phyloP scores from a whole-genome alignment of 2,113 vertebrate genomes.

The Phocoena sinus region DNA sequence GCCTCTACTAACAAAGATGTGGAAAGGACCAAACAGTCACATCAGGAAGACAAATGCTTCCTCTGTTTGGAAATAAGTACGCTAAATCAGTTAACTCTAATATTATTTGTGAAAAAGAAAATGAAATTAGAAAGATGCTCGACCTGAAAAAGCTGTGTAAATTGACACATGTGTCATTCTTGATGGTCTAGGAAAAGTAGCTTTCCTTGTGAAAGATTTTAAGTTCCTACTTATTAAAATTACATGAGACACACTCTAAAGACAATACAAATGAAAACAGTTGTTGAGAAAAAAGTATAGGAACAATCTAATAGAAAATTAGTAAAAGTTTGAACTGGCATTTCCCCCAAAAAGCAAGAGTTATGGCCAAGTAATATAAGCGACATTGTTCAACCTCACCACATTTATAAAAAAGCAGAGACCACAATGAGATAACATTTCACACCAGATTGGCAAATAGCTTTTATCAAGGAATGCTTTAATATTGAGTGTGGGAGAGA shows the following conservation, averaged over 20 bases:
- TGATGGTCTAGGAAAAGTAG: not conserved
- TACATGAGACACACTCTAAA: not conserved
- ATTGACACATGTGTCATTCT: not conserved
- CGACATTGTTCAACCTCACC: not conserved
- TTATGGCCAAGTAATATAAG: not conserved
- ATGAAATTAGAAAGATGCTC: not conserved
- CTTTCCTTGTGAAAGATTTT: not conserved
- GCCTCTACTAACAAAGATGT: not conserved
- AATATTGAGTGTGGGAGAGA: not conserved
- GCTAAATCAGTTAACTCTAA: not conserved
- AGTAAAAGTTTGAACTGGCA: not conserved
- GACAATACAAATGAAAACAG: not conserved
- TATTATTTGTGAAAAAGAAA: not conserved
- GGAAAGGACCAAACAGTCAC: not conserved
- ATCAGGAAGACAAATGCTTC: not conserved
- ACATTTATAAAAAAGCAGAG: not conserved
- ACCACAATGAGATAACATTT: not conserved
- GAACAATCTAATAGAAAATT: not conserved
- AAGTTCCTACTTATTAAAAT: not conserved
- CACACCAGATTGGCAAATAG: not conserved
- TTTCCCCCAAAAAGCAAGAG: not conserved
- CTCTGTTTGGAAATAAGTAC: constrained; percentile 7
- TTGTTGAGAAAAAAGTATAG: not conserved
- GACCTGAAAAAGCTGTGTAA: not conserved
- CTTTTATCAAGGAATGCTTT: not conserved